phyloP scores from a whole-genome alignment of 1,140 invertebrate species.

The Lutraria rhynchaena region DNA sequence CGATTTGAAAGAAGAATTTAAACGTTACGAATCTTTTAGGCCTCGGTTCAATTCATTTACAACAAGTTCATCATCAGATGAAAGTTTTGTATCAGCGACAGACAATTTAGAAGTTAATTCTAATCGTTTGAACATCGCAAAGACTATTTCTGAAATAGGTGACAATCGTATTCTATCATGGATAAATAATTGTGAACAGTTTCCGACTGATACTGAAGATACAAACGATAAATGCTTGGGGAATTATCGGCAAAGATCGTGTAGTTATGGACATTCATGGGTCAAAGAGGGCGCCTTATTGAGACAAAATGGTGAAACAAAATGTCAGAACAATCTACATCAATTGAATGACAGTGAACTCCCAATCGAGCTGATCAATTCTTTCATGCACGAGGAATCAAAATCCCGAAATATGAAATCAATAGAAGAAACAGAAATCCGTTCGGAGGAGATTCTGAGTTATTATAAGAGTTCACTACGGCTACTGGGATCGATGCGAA shows the following conservation, averaged over 20 bases:
- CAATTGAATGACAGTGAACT: too few relatives aligned
- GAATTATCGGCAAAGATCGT: too few relatives aligned
- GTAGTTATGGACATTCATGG: too few relatives aligned
- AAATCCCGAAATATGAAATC: background rate
- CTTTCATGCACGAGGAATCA: too few relatives aligned
- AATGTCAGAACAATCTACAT: too few relatives aligned
- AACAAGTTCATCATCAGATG: background rate
- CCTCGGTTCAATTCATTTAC: background rate
- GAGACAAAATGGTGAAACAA: too few relatives aligned
- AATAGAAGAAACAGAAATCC: slow-evolving; percentile 4
- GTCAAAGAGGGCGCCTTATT: too few relatives aligned
- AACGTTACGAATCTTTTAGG: background rate
- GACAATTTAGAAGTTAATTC: background rate
- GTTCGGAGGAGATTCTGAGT: background rate
- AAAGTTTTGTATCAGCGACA: slow-evolving; percentile 1
- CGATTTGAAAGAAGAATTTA: background rate
- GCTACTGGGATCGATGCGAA: slow-evolving; percentile 2
- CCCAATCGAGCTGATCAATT: too few relatives aligned
- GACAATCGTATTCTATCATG: background rate
- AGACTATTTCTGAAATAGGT: background rate
- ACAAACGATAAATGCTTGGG: too few relatives aligned
- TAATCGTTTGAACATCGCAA: background rate
- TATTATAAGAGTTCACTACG: slow-evolving; percentile 12
- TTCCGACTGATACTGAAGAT: too few relatives aligned
- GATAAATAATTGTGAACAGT: slow-evolving; percentile 1